phyloP scores from a whole-genome alignment of 2,888 invertebrate genomes.

The Drosophila silvestris region DNA sequence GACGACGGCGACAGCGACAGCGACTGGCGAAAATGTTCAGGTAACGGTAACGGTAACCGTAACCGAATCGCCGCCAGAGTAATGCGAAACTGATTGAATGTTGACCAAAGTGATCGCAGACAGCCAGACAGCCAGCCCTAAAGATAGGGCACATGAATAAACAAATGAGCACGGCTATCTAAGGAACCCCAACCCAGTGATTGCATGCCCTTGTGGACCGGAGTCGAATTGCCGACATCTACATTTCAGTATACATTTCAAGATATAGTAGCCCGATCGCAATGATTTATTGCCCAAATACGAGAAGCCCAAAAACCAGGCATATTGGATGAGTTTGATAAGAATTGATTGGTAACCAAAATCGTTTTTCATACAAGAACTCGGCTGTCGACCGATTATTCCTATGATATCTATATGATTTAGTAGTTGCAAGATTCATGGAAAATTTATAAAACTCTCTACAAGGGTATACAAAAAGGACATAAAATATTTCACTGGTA shows the following conservation, averaged over 20 bases:
- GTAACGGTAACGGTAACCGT: slow-evolving; percentile 40
- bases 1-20: slow-evolving; percentile 25
- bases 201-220: neutral
- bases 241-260: neutral
- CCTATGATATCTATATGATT: neutral
- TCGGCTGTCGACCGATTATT: neutral
- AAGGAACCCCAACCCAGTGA: neutral
- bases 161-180: neutral
- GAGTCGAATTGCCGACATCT: neutral
- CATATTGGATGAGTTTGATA: neutral
- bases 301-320: neutral
- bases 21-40: slow-evolving; percentile 23
- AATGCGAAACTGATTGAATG: slow-evolving; percentile 63
- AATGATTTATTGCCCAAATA: neutral
- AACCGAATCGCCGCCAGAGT: slow-evolving; percentile 49
- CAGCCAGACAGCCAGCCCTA: slow-evolving; percentile 17
- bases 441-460: neutral
- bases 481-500: neutral
- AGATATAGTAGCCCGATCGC: neutral
- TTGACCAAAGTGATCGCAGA: slow-evolving; percentile 32
- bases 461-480: neutral
- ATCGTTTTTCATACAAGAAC: neutral
- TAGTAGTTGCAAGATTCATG: neutral
- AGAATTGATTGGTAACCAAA: neutral
- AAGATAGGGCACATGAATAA: neutral